These are phyloP conservation scores for Ramphastos sulfuratus DNA, from an alignment of 2,113 vertebrate species.

Conservation along the genomic window DNA sequence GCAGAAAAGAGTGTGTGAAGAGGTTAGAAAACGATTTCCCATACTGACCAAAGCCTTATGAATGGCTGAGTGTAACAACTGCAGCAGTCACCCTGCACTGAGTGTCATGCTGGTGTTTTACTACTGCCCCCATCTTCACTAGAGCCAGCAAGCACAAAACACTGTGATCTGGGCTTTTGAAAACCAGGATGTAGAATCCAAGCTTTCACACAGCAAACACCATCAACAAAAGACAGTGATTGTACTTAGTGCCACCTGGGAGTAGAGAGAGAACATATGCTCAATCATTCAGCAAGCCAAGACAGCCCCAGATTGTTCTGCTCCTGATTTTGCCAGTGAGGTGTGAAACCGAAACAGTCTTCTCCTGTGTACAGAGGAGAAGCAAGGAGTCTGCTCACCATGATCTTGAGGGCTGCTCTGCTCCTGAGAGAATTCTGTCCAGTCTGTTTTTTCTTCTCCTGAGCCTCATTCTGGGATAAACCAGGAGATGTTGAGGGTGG, in stretches of 20 bases:
- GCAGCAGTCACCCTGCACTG: background rate
- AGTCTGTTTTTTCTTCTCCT: background rate
- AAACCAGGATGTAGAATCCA: constrained; percentile 22
- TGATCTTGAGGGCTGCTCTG: background rate
- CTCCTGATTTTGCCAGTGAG: background rate
- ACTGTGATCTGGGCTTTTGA: background rate
- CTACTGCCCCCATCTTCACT: background rate
- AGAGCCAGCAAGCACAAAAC: background rate
- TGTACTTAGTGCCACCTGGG: constrained; percentile 5
- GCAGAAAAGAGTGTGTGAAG: background rate
- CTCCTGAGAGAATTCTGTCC: background rate
- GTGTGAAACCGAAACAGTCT: background rate
- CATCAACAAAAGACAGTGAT: background rate
- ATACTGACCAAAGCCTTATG: background rate
- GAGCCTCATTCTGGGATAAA: background rate
- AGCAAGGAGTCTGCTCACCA: background rate
- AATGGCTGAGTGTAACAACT: background rate
- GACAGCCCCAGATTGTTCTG: background rate
- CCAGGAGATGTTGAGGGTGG: background rate
- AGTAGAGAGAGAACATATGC: background rate
- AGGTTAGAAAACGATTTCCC: background rate
- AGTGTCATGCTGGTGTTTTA: background rate
- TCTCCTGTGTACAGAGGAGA: background rate
- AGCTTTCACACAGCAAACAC: background rate
- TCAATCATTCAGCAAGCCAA: constrained; percentile 7